phyloP scores from a whole-genome alignment of 2,888 invertebrate species.

The Machimus rusticus region DNA sequence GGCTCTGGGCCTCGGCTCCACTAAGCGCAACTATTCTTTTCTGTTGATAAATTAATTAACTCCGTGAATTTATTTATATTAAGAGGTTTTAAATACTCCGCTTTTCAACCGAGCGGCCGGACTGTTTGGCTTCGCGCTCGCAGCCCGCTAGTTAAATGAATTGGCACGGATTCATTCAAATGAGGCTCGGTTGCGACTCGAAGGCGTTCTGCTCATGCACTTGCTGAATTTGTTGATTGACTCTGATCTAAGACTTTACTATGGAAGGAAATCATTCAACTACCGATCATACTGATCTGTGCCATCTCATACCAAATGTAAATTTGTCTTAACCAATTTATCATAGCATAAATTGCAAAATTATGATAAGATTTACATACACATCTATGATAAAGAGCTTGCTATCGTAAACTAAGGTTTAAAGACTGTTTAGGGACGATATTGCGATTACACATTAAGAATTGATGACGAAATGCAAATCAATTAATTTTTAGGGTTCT shows the following conservation, averaged over 20 bases:
- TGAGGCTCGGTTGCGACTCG: background rate
- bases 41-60: constrained; percentile 37
- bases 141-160: background rate
- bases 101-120: background rate
- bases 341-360: background rate
- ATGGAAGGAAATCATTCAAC: background rate
- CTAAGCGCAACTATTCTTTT: constrained; percentile 16
- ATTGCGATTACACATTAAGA: no score
- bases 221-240: background rate
- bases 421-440: no score
- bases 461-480: no score
- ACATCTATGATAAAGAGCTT: no score
- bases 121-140: background rate
- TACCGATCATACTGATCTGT: background rate
- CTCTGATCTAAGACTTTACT: background rate
- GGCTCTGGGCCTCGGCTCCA: background rate
- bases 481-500: no score
- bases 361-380: no score
- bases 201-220: background rate
- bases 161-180: background rate
- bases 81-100: constrained; percentile 10
- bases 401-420: no score
- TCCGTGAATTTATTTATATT: constrained; percentile 22
- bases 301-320: background rate
- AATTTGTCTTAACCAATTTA: no score